phyloP scores from a whole-genome alignment of 2,113 vertebrate genomes.

The Elaphurus davidianus region DNA sequence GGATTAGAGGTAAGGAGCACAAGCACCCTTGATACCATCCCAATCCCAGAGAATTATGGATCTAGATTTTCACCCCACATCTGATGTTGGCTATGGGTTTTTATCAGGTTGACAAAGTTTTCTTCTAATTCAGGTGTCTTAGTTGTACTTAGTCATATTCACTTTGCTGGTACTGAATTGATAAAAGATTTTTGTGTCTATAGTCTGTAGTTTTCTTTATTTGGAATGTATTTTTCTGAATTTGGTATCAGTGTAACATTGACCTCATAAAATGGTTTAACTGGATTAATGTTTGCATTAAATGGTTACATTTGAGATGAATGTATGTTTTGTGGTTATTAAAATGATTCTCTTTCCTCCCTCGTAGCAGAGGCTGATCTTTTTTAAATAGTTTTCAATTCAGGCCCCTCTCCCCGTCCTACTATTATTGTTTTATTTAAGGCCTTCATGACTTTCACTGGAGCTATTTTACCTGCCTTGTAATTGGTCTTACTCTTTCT shows the following conservation, averaged over 20 bases:
- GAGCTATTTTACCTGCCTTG: not conserved
- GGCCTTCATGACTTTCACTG: not conserved
- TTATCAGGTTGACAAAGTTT: not conserved
- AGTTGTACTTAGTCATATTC: not conserved
- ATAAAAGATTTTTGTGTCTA: not conserved
- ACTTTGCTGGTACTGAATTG: not conserved
- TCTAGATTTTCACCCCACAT: not conserved
- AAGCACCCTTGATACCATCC: not conserved
- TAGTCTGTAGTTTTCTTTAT: not conserved
- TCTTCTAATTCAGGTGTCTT: not conserved
- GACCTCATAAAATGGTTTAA: not conserved
- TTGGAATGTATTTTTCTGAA: not conserved
- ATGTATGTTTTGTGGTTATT: not conserved
- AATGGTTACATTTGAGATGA: not conserved
- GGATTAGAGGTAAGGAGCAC: not conserved
- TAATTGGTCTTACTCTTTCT: not conserved
- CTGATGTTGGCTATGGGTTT: not conserved
- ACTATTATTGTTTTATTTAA: not conserved
- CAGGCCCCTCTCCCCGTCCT: too few species aligned
- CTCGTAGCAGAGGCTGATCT: not conserved
- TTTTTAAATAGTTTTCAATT: not conserved
- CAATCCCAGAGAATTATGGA: not conserved
- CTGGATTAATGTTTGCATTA: not conserved
- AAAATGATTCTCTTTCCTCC: not conserved
- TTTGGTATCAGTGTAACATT: not conserved